Evolutionary conservation across 2,113 vertebrate genomes (phyloP), one percentile per base, ranked within the genome.

Genomic region (Indri indri): DNA sequence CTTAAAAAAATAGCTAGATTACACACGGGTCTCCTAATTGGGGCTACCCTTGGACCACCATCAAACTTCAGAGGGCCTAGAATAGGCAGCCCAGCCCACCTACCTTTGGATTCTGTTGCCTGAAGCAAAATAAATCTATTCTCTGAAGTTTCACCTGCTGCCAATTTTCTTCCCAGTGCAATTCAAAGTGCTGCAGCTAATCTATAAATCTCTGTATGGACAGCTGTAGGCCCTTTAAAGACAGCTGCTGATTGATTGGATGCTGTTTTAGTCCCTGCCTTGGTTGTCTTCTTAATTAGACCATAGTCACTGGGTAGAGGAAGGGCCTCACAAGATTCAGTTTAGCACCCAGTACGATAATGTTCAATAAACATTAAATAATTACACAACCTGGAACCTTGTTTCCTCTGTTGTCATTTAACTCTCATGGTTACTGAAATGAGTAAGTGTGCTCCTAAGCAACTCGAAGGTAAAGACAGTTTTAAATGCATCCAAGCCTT

Each of bases 131-230:
- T 74, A 77, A 94, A 97, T 63, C 47, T 37, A 30, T 5, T 12
- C 32, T 57, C 54, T 95, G 37, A 68, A 83, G 54, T 68, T 57
- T 74, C 59, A 86, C 42, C 81, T 92, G 74, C 65, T 94, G 50
- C 92, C 90, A 79, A 13, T n/a, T 94, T 88, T 84, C 63, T 89
- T 81, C 70, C 87, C 71, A 57, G 74, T 37, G 37, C 6, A 71
- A 74, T 68, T 90, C 30, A 68, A 96, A 91, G n/a, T 61, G 90
- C 40, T 52, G 13, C 42, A 79, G 34, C 66, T 93, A 83, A 97
- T 96, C 93, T 93, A 66, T 91, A 95, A 95, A 94, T 77, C 61
- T 92, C 57, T 95, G n/a, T 22, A 66, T 27, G 34, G 79, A 86
- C 45, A 83, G 59, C 63, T 3, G 0, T 20, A 0, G 70, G 57